Base-by-base conservation (phyloP, 2,113 vertebrate species). In the Acanthisitta chloris region DNA sequence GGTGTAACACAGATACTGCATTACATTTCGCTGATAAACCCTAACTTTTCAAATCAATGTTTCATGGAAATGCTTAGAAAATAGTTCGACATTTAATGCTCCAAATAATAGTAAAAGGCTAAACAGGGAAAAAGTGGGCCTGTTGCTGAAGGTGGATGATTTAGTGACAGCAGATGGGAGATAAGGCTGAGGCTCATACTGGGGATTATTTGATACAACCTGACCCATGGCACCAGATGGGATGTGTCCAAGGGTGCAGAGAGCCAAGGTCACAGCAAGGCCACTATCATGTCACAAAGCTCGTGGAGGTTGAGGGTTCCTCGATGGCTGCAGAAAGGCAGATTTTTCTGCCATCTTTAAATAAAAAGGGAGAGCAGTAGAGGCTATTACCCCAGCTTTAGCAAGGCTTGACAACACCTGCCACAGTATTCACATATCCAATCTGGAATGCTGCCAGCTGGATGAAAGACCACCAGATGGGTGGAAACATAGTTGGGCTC, bases 91-190 rank as follows among this genome's bases (percentile, higher is more conserved):
- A 9, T 89, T 86, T 81, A 71, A 81, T 6, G 29, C 48, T 73
- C 29, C 82, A 94, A 95, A 58, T 77, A 86, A 90, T 6, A 83
- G 49, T 38, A 54, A 81, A 88, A 92, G 42, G 23, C 49, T 78
- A 42, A 92, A 77, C 14, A 58, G 29, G 61, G 71, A 6, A 82
- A 64, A 92, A 82, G 66, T 1, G 5, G 46, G 58, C 34, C 59
- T 62, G 64, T 0, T 81, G 59, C 82, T 81, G 77, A 61, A 81
- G 82, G 24, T 18, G 46, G 42, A 81, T 66, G 73, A 46, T 34
- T 42, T 65, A 52, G 62, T 7, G 10, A 51, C 71, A 94, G 80
- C 33, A 88, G 66, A 86, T 19, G 52, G 43, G 85, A 90, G 62
- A 69, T 36, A 77, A 52, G 36, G 71, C 71, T 40, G 74, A 59